Percentiles rank a stretch among this genome's conserved stretches.
Conservation (phyloP, 2,797 vertebrate genomes). For the Psittacula derbiana region DNA sequence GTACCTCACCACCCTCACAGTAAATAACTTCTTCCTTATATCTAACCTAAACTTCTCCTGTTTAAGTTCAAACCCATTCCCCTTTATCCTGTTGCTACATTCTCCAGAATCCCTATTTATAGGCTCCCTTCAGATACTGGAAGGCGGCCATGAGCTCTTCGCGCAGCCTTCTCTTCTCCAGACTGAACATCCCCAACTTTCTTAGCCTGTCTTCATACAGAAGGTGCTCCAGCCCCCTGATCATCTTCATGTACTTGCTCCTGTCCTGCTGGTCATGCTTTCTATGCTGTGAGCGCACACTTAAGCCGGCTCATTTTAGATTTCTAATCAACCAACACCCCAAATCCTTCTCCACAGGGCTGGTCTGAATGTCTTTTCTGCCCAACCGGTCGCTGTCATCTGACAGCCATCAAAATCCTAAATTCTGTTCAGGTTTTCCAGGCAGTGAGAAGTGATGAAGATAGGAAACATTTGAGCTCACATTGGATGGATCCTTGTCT, state of each 20-base stretch:
- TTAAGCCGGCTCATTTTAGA: background rate
- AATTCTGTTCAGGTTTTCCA: background rate
- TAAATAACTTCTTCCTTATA: background rate
- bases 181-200: background rate
- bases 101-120: background rate
- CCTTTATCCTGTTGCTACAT: background rate
- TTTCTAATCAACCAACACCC: background rate
- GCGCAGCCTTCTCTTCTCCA: background rate
- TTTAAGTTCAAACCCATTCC: background rate
- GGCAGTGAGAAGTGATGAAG: background rate
- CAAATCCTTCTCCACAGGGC: background rate
- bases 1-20: background rate
- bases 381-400: background rate
- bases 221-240: background rate
- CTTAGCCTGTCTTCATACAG: background rate
- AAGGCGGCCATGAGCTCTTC: background rate
- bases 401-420: background rate
- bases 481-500: background rate
- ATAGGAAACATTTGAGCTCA: background rate
- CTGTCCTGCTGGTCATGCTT: background rate
- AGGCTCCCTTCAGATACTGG: background rate
- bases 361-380: background rate
- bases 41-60: background rate
- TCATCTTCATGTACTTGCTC: background rate
- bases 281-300: background rate